Percentiles rank a stretch among this genome's conserved stretches.
Conservation (phyloP, 2,113 vertebrate genomes). For the cat (Felis catus) region F.catus_Fca126_mat1.0 CM031417.1:63175501-63176000, state of each 20-base stretch:
- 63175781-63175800: not conserved
- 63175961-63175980: not conserved
- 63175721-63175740: not conserved
- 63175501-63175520: not conserved
- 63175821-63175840: not conserved
- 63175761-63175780: not conserved
- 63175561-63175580: not conserved
- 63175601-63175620: not conserved
- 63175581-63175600: not conserved
- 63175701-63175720: not conserved
- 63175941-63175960: not conserved
- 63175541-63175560: not conserved
- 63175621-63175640: not conserved
- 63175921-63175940: not conserved
- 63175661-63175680: not conserved
- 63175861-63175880: not conserved
- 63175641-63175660: not conserved
- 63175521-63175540: not conserved
- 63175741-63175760: not conserved
- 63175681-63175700: not conserved
- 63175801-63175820: not conserved
- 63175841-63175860: not conserved
- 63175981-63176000: not conserved
- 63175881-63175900: too few relatives aligned
- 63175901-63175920: not conserved